Percentiles rank a stretch among this genome's conserved stretches.
Evolutionary conservation across 1,140 invertebrate genomes (phyloP).

Genomic region (Heliconius melpomene): DNA sequence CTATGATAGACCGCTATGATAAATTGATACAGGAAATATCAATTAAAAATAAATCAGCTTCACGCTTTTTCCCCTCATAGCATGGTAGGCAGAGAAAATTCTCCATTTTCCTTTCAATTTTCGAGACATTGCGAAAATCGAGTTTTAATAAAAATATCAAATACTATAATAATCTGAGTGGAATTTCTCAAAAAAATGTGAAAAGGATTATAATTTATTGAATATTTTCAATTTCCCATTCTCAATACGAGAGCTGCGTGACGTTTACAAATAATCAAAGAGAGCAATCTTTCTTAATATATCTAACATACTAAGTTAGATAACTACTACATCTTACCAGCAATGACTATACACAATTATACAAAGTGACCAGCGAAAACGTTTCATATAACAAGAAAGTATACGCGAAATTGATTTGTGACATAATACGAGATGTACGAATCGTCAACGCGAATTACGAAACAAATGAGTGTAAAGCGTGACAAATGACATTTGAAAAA

Average conservation of each 20-base stretch:
- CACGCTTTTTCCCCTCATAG: background rate
- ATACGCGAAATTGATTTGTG: conserved; percentile 18
- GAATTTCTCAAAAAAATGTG: no score
- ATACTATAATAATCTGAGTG: no score
- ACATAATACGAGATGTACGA: conserved; percentile 15
- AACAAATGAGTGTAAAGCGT: background rate
- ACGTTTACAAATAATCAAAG: background rate
- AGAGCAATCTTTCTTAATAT: background rate
- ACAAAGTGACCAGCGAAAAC: conserved; percentile 25
- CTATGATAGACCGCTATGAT: conserved; percentile 20
- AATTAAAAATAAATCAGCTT: background rate
- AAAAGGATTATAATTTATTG: no score
- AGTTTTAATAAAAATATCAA: no score
- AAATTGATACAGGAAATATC: conserved; percentile 20
- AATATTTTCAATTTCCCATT: no score
- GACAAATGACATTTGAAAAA: background rate
- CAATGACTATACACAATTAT: conserved; percentile 28
- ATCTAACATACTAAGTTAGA: background rate
- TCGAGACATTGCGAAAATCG: no score
- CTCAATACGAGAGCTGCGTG: no score
- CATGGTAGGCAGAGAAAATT: no score
- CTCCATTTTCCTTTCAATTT: no score
- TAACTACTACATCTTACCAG: background rate
- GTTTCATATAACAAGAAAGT: conserved; percentile 5
- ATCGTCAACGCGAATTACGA: background rate